Evolutionary conservation across 2,797 vertebrate genomes (phyloP).

Genomic region (Naso thynnoides): DNA sequence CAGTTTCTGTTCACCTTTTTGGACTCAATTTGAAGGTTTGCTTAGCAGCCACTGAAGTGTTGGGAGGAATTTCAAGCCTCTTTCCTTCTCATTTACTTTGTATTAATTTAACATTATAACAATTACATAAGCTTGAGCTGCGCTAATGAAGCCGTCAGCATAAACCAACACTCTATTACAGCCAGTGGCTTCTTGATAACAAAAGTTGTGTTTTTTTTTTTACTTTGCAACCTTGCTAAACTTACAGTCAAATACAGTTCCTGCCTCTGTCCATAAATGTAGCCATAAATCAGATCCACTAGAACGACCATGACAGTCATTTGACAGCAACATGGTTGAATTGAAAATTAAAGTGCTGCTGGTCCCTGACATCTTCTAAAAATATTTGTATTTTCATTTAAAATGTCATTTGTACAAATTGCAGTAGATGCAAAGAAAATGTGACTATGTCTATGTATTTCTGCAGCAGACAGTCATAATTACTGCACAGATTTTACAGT

Average conservation of each 20-base stretch:
- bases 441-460: too few relatives aligned
- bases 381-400: too few relatives aligned
- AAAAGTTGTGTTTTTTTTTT: slow-evolving; percentile 6
- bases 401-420: too few relatives aligned
- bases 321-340: too few relatives aligned
- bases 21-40: slow-evolving; percentile 21
- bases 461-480: too few relatives aligned
- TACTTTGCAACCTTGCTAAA: slow-evolving; percentile 16
- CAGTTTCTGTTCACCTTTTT: slow-evolving; percentile 32
- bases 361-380: too few relatives aligned
- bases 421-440: too few relatives aligned
- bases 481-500: too few relatives aligned
- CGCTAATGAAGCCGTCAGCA: slow-evolving; percentile 19
- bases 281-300: slow-evolving; percentile 23
- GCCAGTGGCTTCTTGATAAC: neutral
- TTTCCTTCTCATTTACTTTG: slow-evolving; percentile 16
- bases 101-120: slow-evolving; percentile 19
- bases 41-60: slow-evolving; percentile 18
- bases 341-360: too few relatives aligned
- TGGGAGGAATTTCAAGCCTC: neutral
- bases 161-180: slow-evolving; percentile 28
- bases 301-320: too few relatives aligned
- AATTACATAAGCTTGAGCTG: neutral
- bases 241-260: neutral
- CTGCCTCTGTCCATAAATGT: neutral